phyloP scores from a whole-genome alignment of 92 coral and sea anemone genomes.

The Isaurus tuberculatus region DNA sequence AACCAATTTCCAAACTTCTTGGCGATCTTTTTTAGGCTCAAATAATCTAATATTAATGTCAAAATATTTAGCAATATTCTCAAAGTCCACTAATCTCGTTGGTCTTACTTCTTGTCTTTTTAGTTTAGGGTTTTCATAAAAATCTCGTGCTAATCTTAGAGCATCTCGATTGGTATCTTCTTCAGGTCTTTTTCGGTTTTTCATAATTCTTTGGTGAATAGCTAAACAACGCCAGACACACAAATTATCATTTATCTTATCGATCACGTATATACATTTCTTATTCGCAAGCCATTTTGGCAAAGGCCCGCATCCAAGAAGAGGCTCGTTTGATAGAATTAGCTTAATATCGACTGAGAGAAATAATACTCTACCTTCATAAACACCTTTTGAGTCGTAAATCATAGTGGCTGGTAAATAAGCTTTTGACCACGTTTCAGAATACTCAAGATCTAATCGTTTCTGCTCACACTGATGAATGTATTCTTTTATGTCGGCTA shows the following conservation, averaged over 20 bases:
- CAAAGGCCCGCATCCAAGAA: neutral
- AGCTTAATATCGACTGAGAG: neutral
- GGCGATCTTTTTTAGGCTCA: neutral
- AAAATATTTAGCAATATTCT: neutral
- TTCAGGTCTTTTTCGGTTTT: neutral
- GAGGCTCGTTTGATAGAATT: neutral
- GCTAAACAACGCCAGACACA: constrained; percentile 9
- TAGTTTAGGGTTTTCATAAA: neutral
- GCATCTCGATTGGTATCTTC: neutral
- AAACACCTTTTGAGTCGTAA: neutral
- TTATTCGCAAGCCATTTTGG: constrained; percentile 2
- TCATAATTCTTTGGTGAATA: constrained; percentile 6
- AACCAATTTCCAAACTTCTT: neutral
- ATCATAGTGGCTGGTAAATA: constrained; percentile 10
- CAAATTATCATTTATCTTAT: neutral
- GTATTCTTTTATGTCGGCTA: neutral
- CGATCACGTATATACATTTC: constrained; percentile 3
- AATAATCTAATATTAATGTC: neutral
- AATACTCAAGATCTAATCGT: neutral
- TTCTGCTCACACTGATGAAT: constrained; percentile 27
- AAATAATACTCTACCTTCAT: neutral
- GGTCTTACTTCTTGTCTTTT: neutral
- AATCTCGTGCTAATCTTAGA: neutral
- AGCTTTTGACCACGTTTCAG: neutral
- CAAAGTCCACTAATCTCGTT: neutral